phyloP scores from a whole-genome alignment of 1,140 invertebrate species.

The Zelostemma sp. region DNA sequence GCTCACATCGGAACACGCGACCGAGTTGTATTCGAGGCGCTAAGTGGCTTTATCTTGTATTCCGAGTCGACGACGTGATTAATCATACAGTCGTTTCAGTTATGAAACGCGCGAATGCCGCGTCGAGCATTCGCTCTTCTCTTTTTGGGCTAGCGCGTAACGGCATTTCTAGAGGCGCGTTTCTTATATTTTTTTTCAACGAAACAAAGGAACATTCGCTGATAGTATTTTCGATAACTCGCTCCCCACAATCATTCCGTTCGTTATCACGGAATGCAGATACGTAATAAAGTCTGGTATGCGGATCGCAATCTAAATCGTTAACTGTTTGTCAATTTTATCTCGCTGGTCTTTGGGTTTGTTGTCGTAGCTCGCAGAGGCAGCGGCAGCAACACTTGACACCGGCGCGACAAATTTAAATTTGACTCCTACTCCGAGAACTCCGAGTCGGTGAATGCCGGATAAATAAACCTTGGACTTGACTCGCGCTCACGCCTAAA shows the following conservation, averaged over 20 bases:
- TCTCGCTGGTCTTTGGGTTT: conserved; percentile 10
- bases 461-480: conserved; percentile 45
- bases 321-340: conserved; percentile 17
- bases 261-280: conserved; percentile 16
- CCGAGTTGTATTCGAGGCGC: background rate
- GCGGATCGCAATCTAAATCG: conserved; percentile 17
- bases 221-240: too few relatives aligned
- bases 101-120: background rate
- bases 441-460: conserved; percentile 14
- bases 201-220: too few relatives aligned
- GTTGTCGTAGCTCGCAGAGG: conserved; percentile 5
- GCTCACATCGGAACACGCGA: background rate
- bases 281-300: conserved; percentile 22
- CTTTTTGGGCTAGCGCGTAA: background rate
- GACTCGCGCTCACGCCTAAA: conserved; percentile 27
- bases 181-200: background rate
- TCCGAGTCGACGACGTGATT: background rate
- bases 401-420: conserved; percentile 20
- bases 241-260: too few relatives aligned
- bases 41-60: conserved; percentile 4
- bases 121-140: background rate
- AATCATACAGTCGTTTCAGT: background rate
- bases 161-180: background rate
- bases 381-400: conserved; percentile 13
- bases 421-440: conserved; percentile 20